Base-by-base conservation (phyloP, 2,113 vertebrate species). In the Ictidomys tridecemlineatus region DNA sequence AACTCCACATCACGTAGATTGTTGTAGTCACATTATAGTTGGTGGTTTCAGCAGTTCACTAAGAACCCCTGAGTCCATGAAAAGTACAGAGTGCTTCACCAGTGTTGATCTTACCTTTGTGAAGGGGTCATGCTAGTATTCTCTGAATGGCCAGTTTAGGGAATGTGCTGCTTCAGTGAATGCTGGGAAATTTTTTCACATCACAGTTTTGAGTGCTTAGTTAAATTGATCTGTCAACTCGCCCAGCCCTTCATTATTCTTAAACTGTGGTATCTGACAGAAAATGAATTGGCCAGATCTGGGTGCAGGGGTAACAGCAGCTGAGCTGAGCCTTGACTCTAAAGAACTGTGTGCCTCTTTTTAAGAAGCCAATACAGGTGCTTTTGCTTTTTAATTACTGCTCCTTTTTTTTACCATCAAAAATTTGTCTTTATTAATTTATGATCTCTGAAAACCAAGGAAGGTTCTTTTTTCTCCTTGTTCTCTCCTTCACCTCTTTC, bases 341-440 rank as follows among this genome's bases (percentile, higher is more conserved):
- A 26, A 87, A 48, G 45, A 48, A 73, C 14, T 28, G 1, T 73
- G 18, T n/a, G 26, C 39, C 84, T 24, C 42, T 78, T 77, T 53
- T 77, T 51, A 17, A 13, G 69, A 93, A 77, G 63, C 9, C 85
- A 91, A 22, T 58, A 42, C 95, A 95, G 65, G 89, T 91, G 30
- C 5, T 73, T 69, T 87, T 97, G n/a, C 92, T 96, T 88, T 85
- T 74, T 34, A 79, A 70, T 28, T 30, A 82, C 53, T 84, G 34
- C 78, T 69, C 32, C 63, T 18, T 45, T 30, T 30, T 12, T 37
- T 37, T 22, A 4, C 24, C 14, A 12, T 18, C 72, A 34, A 26
- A 53, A 72, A 53, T 4, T 8, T 72, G 34, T 58, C 67, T 87
- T 85, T 37, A n/a, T 8, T 70, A 20, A 45, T 72, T 67, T 48